These are phyloP conservation scores for Sebastes umbrosus DNA, from an alignment of 2,797 vertebrate species.

Conservation along the genomic window DNA sequence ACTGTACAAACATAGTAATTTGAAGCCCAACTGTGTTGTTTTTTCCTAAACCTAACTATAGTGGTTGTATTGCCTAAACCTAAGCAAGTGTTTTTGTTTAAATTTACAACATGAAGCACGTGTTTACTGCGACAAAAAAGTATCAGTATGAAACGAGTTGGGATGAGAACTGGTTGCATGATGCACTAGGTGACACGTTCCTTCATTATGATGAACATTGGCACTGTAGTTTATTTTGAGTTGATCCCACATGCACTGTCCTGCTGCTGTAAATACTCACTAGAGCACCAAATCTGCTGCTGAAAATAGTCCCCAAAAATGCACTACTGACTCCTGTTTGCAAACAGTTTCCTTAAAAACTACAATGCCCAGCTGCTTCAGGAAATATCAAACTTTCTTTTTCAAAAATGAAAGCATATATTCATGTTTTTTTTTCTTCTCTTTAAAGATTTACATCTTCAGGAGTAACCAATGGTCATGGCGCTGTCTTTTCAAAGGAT, in stretches of 20 bases:
- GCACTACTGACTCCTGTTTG: too few species aligned
- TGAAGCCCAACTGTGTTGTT: too few species aligned
- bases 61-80: too few species aligned
- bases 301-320: too few species aligned
- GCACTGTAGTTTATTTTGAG: background rate
- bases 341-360: background rate
- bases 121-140: too few species aligned
- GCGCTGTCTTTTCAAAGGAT: background rate
- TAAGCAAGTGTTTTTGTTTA: too few species aligned
- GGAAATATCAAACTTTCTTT: background rate
- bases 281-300: too few species aligned
- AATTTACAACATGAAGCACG: too few species aligned
- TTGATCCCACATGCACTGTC: background rate
- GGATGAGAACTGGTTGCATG: too few species aligned
- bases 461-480: background rate
- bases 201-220: background rate
- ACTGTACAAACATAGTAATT: too few species aligned
- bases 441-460: background rate
- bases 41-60: too few species aligned
- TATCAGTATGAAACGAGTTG: too few species aligned
- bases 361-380: background rate
- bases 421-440: background rate
- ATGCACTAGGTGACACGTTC: background rate
- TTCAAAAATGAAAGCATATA: background rate
- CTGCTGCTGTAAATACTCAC: background rate